Conservation (phyloP, 2,888 invertebrate genomes). For the Acrobasis suavella region DNA sequence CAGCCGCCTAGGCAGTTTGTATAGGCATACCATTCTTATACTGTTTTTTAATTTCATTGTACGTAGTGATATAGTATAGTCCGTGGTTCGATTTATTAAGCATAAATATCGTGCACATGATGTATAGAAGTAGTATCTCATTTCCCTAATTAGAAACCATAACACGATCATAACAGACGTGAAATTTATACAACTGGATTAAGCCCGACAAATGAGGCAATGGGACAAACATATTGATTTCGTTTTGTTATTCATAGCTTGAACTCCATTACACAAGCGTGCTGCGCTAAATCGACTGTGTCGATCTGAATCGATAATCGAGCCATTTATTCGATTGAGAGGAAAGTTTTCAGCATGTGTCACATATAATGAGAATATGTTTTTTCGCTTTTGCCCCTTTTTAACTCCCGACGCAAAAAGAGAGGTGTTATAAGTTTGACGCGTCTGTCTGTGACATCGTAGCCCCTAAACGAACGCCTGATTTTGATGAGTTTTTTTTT, state of each 20-base stretch:
- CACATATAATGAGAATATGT: not conserved
- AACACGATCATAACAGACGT: slow-evolving; percentile 14
- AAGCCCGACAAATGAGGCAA: slow-evolving; percentile 18
- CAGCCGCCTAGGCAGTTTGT: no score
- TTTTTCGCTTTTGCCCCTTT: not conserved
- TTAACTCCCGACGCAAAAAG: no score
- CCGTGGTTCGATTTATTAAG: no score
- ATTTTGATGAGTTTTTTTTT: no score
- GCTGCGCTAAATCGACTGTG: slow-evolving; percentile 11
- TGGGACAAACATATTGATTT: slow-evolving; percentile 21
- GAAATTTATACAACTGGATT: slow-evolving; percentile 2
- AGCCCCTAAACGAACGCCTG: no score
- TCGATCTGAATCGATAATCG: slow-evolving; percentile 9
- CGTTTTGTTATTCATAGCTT: slow-evolving; percentile 19
- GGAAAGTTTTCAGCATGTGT: not conserved
- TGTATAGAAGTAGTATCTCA: no score
- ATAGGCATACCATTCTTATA: no score
- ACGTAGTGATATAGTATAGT: no score
- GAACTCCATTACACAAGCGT: slow-evolving; percentile 17
- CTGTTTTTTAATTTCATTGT: no score
- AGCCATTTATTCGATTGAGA: slow-evolving; percentile 11
- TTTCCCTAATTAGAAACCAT: not conserved
- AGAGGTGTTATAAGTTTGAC: no score
- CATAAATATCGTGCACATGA: no score
- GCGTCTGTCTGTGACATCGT: no score